These are phyloP conservation scores for Drymonia ruficornis DNA, from an alignment of 2,888 invertebrate species.

Conservation along the genomic window DNA sequence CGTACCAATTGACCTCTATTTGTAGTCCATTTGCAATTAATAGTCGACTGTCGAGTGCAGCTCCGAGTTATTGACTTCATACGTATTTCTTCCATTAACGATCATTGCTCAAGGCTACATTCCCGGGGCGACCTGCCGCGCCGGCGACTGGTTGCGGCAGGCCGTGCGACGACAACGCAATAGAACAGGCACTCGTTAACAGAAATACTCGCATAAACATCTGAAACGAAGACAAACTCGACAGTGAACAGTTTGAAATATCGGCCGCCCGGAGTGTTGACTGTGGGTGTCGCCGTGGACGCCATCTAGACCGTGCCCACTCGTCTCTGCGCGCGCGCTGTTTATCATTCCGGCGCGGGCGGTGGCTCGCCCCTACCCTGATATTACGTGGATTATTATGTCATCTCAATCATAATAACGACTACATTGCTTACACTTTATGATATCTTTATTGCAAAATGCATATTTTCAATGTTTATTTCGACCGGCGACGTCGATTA, in stretches of 20 bases:
- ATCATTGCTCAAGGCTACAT: constrained; percentile 58
- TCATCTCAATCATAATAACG: constrained; percentile 27
- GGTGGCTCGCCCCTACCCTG: constrained; percentile 44
- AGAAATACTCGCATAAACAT: constrained; percentile 63
- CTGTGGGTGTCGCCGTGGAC: constrained; percentile 51
- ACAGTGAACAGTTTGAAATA: constrained; percentile 67
- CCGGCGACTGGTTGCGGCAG: constrained; percentile 41
- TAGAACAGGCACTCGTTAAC: constrained; percentile 51
- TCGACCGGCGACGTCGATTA: constrained; percentile 33
- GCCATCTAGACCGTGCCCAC: constrained; percentile 30
- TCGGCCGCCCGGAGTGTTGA: constrained; percentile 48
- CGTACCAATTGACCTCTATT: constrained; percentile 68
- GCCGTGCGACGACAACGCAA: constrained; percentile 58
- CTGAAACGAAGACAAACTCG: constrained; percentile 65
- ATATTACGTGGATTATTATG: constrained; percentile 39
- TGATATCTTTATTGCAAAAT: constrained; percentile 20
- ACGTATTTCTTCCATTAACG: constrained; percentile 56
- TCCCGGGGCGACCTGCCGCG: constrained; percentile 29
- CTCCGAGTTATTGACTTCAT: constrained; percentile 63
- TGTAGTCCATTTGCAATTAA: constrained; percentile 71
- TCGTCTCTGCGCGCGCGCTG: constrained; percentile 14
- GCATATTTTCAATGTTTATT: constrained; percentile 29
- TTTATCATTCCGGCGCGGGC: constrained; percentile 28
- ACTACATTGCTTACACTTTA: constrained; percentile 14
- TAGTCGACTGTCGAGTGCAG: constrained; percentile 51